Evolutionary conservation across 2,888 invertebrate genomes (phyloP).

Genomic region (Tiliacea aurago): DNA sequence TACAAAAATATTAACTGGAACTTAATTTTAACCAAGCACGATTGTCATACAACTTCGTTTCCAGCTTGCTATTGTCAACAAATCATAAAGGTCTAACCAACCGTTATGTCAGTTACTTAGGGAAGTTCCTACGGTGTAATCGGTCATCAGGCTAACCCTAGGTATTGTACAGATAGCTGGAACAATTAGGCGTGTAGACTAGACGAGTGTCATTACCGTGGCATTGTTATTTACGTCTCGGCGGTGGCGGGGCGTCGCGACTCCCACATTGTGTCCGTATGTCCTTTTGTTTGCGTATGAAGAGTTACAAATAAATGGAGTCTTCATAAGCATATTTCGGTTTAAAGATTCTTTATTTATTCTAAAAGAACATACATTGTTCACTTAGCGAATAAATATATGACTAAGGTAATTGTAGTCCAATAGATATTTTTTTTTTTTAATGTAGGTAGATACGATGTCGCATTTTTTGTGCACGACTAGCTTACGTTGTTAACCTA

Average conservation of each 20-base stretch:
- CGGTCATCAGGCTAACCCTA: slow-evolving; percentile 34
- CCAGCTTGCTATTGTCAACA: background rate
- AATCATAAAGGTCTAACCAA: slow-evolving; percentile 3
- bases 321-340: background rate
- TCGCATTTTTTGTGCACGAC: too few relatives aligned
- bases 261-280: slow-evolving; percentile 38
- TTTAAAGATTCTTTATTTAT: too few relatives aligned
- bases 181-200: slow-evolving; percentile 65
- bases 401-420: too few relatives aligned
- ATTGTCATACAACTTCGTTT: background rate
- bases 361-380: too few relatives aligned
- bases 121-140: slow-evolving; percentile 36
- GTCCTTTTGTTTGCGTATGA: slow-evolving; percentile 5
- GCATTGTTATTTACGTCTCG: slow-evolving; percentile 65
- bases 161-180: slow-evolving; percentile 49
- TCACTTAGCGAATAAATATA: too few relatives aligned
- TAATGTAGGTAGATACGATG: too few relatives aligned
- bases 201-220: slow-evolving; percentile 67
- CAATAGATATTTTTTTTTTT: too few relatives aligned
- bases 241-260: slow-evolving; percentile 21
- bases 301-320: slow-evolving; percentile 13
- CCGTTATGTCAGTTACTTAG: slow-evolving; percentile 28
- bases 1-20: background rate
- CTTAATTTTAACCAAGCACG: background rate
- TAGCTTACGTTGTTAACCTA: too few relatives aligned